phyloP scores from a whole-genome alignment of 2,797 vertebrate species.

The Sebastes miniatus region DNA sequence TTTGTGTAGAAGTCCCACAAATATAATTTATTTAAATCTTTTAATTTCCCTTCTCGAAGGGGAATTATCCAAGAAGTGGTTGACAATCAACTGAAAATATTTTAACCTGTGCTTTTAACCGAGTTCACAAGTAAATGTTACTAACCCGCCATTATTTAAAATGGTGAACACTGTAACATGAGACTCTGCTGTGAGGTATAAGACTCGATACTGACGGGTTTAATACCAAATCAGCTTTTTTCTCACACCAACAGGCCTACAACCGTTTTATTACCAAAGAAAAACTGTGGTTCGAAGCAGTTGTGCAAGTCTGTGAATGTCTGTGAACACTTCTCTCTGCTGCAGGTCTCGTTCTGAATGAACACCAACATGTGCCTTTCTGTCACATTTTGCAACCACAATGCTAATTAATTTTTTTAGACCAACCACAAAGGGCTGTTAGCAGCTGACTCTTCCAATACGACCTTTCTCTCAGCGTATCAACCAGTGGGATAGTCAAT shows the following conservation, averaged over 20 bases:
- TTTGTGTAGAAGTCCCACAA: slow-evolving; percentile 61
- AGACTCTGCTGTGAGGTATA: slow-evolving; percentile 43
- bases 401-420: slow-evolving; percentile 42
- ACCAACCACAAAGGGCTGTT: slow-evolving; percentile 64
- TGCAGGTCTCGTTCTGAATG: slow-evolving; percentile 46
- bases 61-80: slow-evolving; percentile 75
- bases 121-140: slow-evolving; percentile 59
- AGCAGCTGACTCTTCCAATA: slow-evolving; percentile 57
- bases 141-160: slow-evolving; percentile 72
- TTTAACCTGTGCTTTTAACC: slow-evolving; percentile 59
- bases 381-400: slow-evolving; percentile 53
- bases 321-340: slow-evolving; percentile 44
- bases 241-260: slow-evolving; percentile 69
- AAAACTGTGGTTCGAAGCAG: slow-evolving; percentile 56
- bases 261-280: slow-evolving; percentile 69
- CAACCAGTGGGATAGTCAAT: slow-evolving; percentile 65
- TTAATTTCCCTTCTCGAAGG: slow-evolving; percentile 66
- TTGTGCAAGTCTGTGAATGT: slow-evolving; percentile 49
- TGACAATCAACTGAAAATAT: slow-evolving; percentile 86
- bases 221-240: slow-evolving; percentile 62
- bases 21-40: slow-evolving; percentile 71
- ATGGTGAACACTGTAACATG: slow-evolving; percentile 63
- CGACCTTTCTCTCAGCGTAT: slow-evolving; percentile 50
- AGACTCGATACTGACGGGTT: slow-evolving; percentile 32
- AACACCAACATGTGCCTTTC: slow-evolving; percentile 74